A percentile compares a stretch with the other conserved stretches of the same genome.
These are phyloP conservation scores for Orius insidiosus DNA, from an alignment of 1,140 invertebrate species.

Conservation along the genomic window DNA sequence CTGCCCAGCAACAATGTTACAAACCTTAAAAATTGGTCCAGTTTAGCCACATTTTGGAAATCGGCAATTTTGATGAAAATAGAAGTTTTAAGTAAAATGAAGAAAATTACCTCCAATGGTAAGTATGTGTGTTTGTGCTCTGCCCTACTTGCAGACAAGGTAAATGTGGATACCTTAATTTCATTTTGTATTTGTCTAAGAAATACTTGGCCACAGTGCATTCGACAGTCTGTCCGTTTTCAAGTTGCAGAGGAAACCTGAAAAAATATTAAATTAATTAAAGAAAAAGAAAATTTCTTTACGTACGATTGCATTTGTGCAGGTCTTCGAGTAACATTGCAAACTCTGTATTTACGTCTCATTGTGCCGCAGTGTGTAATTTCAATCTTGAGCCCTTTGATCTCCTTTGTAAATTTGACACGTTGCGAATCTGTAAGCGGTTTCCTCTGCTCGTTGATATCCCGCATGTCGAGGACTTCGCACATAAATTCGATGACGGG, in stretches of 20 bases:
- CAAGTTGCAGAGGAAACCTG: conserved; percentile 96
- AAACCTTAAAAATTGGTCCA: conserved; percentile 49
- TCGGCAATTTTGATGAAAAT: too few species aligned
- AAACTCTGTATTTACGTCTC: conserved; percentile 96
- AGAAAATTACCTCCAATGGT: conserved; percentile 64
- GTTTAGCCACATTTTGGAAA: too few species aligned
- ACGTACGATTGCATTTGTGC: conserved; percentile 97
- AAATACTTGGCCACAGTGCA: conserved; percentile 99
- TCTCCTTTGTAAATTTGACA: conserved; percentile 99
- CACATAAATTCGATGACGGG: conserved; percentile 99
- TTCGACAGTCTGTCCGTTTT: conserved; percentile 98
- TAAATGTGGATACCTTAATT: conserved; percentile 87
- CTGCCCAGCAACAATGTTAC: conserved; percentile 97
- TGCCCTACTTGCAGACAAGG: conserved; percentile 99
- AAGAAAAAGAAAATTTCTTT: conserved; percentile 4
- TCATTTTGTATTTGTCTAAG: conserved; percentile 99
- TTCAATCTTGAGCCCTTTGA: conserved; percentile 98
- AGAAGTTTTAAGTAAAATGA: background rate
- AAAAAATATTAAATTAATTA: conserved; percentile 22
- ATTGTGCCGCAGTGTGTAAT: conserved; percentile 99
- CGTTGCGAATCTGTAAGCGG: conserved; percentile 96
- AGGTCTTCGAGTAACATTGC: conserved; percentile 94
- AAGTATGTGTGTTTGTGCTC: conserved; percentile 99
- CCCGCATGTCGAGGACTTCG: conserved; percentile 95
- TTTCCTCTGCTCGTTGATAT: conserved; percentile 87